Percentiles rank a stretch among this genome's conserved stretches.
Conservation (phyloP, 2,797 vertebrate genomes). For the Anableps anableps region DNA sequence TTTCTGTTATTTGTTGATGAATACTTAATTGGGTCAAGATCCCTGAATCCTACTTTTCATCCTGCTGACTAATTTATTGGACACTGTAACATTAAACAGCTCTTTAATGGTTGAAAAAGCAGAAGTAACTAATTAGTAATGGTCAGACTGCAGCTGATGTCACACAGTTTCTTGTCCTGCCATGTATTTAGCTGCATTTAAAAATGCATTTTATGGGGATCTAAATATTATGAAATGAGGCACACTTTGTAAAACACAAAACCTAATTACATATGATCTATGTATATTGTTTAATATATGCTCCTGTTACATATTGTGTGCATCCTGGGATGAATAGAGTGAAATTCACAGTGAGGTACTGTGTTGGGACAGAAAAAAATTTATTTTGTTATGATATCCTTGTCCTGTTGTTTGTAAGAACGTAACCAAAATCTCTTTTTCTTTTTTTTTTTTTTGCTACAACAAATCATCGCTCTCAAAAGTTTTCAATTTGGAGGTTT, state of each 20-base stretch:
- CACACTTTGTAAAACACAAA: not conserved
- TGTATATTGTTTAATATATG: not conserved
- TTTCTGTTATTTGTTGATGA: conserved; percentile 3
- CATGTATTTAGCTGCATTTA: not conserved
- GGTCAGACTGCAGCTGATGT: not conserved
- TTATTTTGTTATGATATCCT: no score
- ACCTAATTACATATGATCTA: not conserved
- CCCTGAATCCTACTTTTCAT: not conserved
- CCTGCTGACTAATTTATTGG: not conserved
- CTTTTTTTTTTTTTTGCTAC: no score
- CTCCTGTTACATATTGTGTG: not conserved
- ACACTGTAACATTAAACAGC: not conserved
- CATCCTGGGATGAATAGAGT: not conserved
- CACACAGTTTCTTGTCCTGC: not conserved
- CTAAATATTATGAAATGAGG: not conserved
- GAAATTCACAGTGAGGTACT: not conserved
- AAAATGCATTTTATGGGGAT: not conserved
- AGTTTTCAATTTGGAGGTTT: not conserved
- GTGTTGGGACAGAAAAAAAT: no score
- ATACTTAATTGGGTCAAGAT: not conserved
- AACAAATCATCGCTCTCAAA: not conserved
- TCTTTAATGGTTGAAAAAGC: not conserved
- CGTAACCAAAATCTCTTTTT: no score
- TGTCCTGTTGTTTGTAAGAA: no score
- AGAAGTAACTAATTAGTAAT: not conserved